A percentile compares a stretch with the other conserved stretches of the same genome.
Evolutionary conservation across 1,140 invertebrate species (phyloP).

Genomic region (Drosophila nebulosa): DNA sequence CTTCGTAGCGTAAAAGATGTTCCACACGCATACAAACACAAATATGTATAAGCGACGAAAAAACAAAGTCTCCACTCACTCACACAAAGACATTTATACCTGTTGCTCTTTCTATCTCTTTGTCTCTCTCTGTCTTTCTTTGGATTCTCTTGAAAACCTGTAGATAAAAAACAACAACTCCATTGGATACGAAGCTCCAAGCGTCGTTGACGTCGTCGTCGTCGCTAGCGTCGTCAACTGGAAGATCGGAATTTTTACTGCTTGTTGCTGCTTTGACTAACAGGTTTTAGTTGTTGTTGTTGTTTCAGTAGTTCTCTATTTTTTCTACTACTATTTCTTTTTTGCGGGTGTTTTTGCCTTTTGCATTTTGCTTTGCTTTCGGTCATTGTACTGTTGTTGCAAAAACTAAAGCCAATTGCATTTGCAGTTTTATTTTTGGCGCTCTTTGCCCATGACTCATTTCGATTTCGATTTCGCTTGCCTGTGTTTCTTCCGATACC

Average conservation of each 20-base stretch:
- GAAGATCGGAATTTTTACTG: slow-evolving; percentile 76
- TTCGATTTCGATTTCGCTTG: slow-evolving; percentile 9
- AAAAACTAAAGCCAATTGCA: slow-evolving; percentile 9
- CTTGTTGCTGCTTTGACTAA: slow-evolving; percentile 47
- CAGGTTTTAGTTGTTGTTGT: slow-evolving; percentile 41
- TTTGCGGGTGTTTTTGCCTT: slow-evolving; percentile 42
- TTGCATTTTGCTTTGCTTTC: slow-evolving; percentile 59
- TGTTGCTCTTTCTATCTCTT: slow-evolving; percentile 45
- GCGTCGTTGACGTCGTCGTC: slow-evolving; percentile 18
- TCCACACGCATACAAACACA: not conserved
- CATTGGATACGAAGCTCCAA: slow-evolving; percentile 42
- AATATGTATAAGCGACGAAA: not conserved
- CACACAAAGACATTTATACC: slow-evolving; percentile 58
- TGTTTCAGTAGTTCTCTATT: slow-evolving; percentile 15
- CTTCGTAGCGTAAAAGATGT: slow-evolving; percentile 47
- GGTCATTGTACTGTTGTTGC: slow-evolving; percentile 66
- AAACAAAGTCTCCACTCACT: slow-evolving; percentile 34
- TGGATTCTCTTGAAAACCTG: slow-evolving; percentile 11
- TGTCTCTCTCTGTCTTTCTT: not conserved
- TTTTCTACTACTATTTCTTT: slow-evolving; percentile 66
- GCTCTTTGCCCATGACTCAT: slow-evolving; percentile 60
- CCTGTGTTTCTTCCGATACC: not conserved
- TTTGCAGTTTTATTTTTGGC: slow-evolving; percentile 55
- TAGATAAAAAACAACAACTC: slow-evolving; percentile 23
- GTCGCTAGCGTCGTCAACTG: slow-evolving; percentile 42